Conservation (phyloP, 2,797 vertebrate species). For the Hozukius guyotensis region DNA sequence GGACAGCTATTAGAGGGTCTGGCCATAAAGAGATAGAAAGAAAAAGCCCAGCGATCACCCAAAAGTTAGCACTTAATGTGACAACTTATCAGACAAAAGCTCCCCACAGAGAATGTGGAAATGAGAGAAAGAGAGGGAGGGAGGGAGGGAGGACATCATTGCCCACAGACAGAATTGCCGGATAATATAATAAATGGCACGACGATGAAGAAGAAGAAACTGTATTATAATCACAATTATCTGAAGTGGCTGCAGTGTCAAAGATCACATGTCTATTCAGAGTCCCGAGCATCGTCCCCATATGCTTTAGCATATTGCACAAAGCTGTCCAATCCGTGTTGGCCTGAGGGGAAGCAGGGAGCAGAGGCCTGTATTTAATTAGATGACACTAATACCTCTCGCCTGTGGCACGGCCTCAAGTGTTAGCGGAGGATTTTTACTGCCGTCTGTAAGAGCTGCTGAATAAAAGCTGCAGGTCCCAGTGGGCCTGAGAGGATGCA, state of each 20-base stretch:
- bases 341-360: constrained; percentile 66
- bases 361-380: constrained; percentile 89
- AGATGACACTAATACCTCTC: constrained; percentile 89
- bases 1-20: constrained; percentile 97
- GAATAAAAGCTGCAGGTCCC: constrained; percentile 92
- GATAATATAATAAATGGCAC: constrained; percentile 47
- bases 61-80: constrained; percentile 98
- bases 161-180: constrained; percentile 43
- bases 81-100: constrained; percentile 97
- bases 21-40: constrained; percentile 91
- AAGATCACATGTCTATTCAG: constrained; percentile 71
- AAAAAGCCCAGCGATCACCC: constrained; percentile 88
- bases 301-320: constrained; percentile 79
- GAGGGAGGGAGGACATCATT: constrained; percentile 55
- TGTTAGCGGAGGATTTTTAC: constrained; percentile 82
- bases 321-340: constrained; percentile 71
- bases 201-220: constrained; percentile 31
- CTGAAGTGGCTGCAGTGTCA: constrained; percentile 66
- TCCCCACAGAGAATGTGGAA: constrained; percentile 81
- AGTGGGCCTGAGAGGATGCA: constrained; percentile 85
- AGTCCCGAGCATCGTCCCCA: constrained; percentile 46
- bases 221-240: constrained; percentile 69
- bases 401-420: constrained; percentile 84
- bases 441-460: constrained; percentile 91
- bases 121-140: constrained; percentile 51